Percentiles rank a stretch among this genome's conserved stretches.
Conservation (phyloP, 1,140 invertebrate genomes). For the Drosophila nigrodunni region DNA sequence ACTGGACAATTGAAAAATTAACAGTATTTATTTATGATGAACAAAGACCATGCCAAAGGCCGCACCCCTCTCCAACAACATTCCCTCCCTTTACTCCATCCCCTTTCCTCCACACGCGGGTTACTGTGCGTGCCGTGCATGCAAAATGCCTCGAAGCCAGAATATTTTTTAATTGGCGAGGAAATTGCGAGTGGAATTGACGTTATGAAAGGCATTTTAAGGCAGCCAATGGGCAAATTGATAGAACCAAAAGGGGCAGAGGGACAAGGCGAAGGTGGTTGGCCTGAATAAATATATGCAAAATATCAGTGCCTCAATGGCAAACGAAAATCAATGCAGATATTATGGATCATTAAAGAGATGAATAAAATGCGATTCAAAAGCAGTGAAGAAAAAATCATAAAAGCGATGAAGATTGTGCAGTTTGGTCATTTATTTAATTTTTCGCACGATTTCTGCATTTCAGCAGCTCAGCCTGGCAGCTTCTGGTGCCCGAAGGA, state of each 20-base stretch:
- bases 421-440: constrained; percentile 74
- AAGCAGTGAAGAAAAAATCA: constrained; percentile 32
- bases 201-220: constrained; percentile 66
- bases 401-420: constrained; percentile 8
- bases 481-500: constrained; percentile 25
- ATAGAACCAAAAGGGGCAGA: neutral
- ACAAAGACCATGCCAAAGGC: constrained; percentile 39
- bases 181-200: constrained; percentile 78
- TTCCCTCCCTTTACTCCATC: neutral
- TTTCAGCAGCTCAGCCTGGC: constrained; percentile 41
- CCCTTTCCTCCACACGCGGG: neutral
- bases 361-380: constrained; percentile 54
- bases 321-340: constrained; percentile 69
- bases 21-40: constrained; percentile 82
- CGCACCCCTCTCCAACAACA: neutral
- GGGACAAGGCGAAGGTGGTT: neutral
- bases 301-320: constrained; percentile 39
- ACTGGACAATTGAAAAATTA: constrained; percentile 79
- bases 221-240: constrained; percentile 48
- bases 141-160: constrained; percentile 58
- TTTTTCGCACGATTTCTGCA: constrained; percentile 80
- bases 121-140: constrained; percentile 64
- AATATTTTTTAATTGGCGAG: constrained; percentile 77
- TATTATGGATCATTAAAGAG: constrained; percentile 73
- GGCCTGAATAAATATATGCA: neutral